Percentiles rank a stretch among this genome's conserved stretches.
These are phyloP conservation scores for Globicephala melas DNA, from an alignment of 2,113 vertebrate species.

Conservation along the genomic window DNA sequence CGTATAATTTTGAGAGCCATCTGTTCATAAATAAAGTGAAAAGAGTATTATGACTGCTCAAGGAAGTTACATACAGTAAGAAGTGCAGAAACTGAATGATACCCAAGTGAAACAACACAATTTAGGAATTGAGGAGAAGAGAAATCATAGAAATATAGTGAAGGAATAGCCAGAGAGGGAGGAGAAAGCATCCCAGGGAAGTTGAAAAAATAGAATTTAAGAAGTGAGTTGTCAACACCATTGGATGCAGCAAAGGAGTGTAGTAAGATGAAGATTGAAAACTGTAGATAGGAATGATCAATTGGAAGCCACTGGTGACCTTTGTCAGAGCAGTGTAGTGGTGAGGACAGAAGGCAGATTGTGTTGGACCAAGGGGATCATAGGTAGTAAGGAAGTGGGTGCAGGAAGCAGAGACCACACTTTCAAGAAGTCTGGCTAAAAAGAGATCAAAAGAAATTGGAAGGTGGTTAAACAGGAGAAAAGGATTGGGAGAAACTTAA, in stretches of 20 bases:
- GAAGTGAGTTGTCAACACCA: background rate
- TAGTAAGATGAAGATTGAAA: background rate
- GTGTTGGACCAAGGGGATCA: background rate
- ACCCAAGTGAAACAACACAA: background rate
- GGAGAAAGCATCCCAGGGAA: background rate
- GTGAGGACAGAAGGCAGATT: background rate
- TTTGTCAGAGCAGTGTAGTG: background rate
- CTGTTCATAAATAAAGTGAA: background rate
- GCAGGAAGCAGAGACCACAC: background rate
- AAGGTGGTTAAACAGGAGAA: background rate
- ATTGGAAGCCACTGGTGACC: background rate
- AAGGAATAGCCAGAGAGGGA: background rate
- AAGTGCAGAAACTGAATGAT: background rate
- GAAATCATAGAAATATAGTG: background rate
- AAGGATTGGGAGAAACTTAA: background rate
- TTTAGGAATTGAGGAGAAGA: background rate
- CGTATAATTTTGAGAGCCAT: background rate
- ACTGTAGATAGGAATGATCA: background rate
- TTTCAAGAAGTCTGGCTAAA: background rate
- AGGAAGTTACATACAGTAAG: background rate
- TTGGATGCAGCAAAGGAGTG: background rate
- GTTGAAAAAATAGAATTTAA: background rate
- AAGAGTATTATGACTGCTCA: background rate
- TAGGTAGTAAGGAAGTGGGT: background rate
- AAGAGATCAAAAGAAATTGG: background rate